These are phyloP conservation scores for Nezara viridula DNA, from an alignment of 2,888 invertebrate genomes.

Conservation along the genomic window DNA sequence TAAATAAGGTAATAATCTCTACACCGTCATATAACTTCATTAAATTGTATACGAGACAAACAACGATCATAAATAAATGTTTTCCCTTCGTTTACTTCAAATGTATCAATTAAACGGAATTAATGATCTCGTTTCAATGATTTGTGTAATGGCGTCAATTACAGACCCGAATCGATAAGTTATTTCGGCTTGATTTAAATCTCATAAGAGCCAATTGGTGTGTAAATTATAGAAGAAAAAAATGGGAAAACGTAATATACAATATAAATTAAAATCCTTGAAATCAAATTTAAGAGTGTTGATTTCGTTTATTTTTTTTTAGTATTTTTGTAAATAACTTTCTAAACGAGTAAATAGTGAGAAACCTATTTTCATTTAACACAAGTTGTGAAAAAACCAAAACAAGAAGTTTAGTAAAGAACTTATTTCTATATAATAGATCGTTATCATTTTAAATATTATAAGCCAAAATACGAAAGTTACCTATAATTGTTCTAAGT, in stretches of 20 bases:
- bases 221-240: background rate
- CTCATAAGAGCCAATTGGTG: background rate
- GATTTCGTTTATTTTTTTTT: background rate
- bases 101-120: slow-evolving; percentile 42
- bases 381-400: too few species aligned
- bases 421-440: too few species aligned
- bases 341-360: too few species aligned
- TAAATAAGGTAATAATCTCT: background rate
- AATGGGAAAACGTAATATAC: background rate
- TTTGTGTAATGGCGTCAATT: slow-evolving; percentile 11
- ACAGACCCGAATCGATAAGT: slow-evolving; percentile 2
- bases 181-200: background rate
- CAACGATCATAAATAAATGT: background rate
- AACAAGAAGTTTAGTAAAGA: too few species aligned
- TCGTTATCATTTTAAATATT: too few species aligned
- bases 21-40: background rate
- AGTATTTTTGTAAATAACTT: too few species aligned
- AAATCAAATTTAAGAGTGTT: background rate
- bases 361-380: too few species aligned
- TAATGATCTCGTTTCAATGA: slow-evolving; percentile 41
- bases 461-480: too few species aligned
- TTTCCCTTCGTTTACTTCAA: slow-evolving; percentile 18
- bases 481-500: too few species aligned
- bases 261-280: slow-evolving; percentile 11
- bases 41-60: background rate